Base-by-base conservation (phyloP, 2,113 vertebrate species). In the Oceanodroma tethys region DNA sequence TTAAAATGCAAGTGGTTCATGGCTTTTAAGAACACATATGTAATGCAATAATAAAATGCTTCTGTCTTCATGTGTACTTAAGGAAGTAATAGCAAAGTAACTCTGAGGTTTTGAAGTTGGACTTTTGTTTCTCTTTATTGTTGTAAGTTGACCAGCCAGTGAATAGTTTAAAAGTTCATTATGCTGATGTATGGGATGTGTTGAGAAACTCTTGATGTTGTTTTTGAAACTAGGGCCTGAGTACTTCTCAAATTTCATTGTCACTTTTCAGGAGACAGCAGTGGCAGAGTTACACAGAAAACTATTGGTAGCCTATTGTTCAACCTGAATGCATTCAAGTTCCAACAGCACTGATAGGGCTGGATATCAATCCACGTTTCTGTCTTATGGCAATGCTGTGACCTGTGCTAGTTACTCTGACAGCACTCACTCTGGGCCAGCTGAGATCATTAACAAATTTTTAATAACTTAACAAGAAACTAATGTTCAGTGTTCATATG, bases 191-290 rank as follows among this genome's bases (percentile, higher is more conserved):
- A 52, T 85, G 88, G n/a, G 34, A 55, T 65, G 16, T 82, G 43
- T 92, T 94, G 60, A 84, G 89, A 97, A 96, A 87, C 38, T 38
- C 73, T 79, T 76, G 42, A n/a, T 56, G 23, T 34, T 75, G 75
- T 66, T 79, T 68, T 89, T 91, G 70, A 91, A 87, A 87, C 7
- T 32, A 59, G 10, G 56, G 43, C 38, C 65, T 56, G 20, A 81
- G 38, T 50, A 67, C 48, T 91, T 78, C 45, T 86, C 67, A 38
- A 26, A 76, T 90, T 58, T 88, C 82, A 53, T 92, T 53, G 75
- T 65, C 5, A 1, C 38, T 90, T 93, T 59, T 62, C 25, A 70
- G 48, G 55, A 73, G 43, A 42, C 8, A 70, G 62, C 45, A 56
- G 38, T 55, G 55, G 13, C 45, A 88, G 40, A 82, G 40, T 56